Conservation (phyloP, 2,113 vertebrate genomes). For the Pavo muticus region DNA sequence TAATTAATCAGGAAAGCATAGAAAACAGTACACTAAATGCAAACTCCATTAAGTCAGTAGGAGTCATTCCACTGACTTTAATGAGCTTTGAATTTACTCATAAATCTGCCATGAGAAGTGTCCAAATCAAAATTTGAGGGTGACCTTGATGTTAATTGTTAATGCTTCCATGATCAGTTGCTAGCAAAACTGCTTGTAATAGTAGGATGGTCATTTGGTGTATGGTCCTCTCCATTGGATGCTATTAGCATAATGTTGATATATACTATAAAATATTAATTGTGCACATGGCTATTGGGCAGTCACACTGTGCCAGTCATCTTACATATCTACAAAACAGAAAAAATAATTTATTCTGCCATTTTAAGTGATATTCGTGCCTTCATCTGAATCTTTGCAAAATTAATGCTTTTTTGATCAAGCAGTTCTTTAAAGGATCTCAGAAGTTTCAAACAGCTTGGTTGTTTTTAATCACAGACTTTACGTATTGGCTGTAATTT, state of each 20-base stretch:
- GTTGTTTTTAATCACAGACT: slow-evolving; percentile 37
- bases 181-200: background rate
- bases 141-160: slow-evolving; percentile 66
- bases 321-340: background rate
- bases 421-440: slow-evolving; percentile 28
- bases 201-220: background rate
- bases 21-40: slow-evolving; percentile 15
- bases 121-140: slow-evolving; percentile 54
- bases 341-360: background rate
- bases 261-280: background rate
- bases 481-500: slow-evolving; percentile 18
- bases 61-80: background rate
- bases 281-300: background rate
- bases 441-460: slow-evolving; percentile 18
- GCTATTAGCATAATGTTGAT: background rate
- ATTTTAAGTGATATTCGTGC: background rate
- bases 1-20: slow-evolving; percentile 46
- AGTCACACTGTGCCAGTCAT: background rate
- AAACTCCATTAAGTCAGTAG: slow-evolving; percentile 51
- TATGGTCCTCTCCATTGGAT: background rate
- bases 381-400: slow-evolving; percentile 27
- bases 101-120: slow-evolving; percentile 55
- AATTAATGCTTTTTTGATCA: slow-evolving; percentile 47
- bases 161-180: slow-evolving; percentile 35
- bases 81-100: slow-evolving; percentile 58